Conservation (phyloP, 2,888 invertebrate species). For the Xylota segnis region DNA sequence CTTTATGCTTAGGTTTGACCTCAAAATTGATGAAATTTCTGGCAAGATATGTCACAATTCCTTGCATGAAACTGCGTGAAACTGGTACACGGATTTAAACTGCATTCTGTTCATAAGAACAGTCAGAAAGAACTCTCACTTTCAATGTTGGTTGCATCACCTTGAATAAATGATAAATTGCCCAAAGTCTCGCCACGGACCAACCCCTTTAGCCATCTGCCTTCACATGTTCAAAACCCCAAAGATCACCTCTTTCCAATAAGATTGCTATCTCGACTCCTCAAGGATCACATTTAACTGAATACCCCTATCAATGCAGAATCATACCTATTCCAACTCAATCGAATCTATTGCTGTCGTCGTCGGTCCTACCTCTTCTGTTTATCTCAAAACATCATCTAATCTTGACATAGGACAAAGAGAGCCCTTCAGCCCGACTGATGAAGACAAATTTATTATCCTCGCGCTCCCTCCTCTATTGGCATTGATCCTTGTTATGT, state of each 20-base stretch:
- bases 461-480: constrained; percentile 43
- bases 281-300: constrained; percentile 50
- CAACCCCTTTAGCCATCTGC: constrained; percentile 31
- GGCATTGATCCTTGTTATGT: constrained; percentile 54
- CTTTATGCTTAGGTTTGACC: no score
- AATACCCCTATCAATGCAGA: constrained; percentile 69
- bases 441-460: constrained; percentile 77
- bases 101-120: no score
- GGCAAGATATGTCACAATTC: no score
- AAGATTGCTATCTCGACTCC: constrained; percentile 47
- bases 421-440: constrained; percentile 66
- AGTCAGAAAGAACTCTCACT: no score
- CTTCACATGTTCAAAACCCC: not conserved
- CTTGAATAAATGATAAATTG: not conserved
- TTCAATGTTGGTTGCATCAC: no score
- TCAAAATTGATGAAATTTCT: no score
- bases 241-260: constrained; percentile 44
- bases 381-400: constrained; percentile 77
- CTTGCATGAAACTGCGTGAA: no score
- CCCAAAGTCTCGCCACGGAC: not conserved
- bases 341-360: constrained; percentile 36
- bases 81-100: no score
- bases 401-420: constrained; percentile 69
- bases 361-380: constrained; percentile 58
- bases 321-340: constrained; percentile 25